These are phyloP conservation scores for Aegithalos caudatus DNA, from an alignment of 2,113 vertebrate species.

Conservation along the genomic window DNA sequence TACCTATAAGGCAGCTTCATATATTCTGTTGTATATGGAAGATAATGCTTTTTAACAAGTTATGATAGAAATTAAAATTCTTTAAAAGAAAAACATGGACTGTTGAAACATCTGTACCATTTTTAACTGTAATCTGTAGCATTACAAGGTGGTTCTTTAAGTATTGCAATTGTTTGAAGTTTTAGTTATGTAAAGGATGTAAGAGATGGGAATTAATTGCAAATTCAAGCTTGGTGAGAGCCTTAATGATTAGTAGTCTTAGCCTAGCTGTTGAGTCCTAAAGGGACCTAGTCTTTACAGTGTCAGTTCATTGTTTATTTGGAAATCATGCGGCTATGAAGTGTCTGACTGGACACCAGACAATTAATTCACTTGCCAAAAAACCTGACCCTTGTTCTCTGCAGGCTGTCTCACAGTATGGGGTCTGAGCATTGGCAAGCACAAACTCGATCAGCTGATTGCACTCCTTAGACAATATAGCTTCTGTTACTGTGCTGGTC, in stretches of 20 bases:
- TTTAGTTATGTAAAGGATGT: rapidly evolving
- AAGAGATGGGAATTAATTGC: neutral
- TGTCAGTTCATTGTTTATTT: neutral
- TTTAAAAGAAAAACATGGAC: neutral
- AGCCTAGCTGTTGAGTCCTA: neutral
- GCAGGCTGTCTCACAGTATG: neutral
- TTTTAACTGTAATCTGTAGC: neutral
- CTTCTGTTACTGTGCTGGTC: neutral
- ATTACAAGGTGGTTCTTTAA: neutral
- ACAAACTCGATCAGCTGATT: neutral
- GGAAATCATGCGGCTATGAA: neutral
- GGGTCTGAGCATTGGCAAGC: neutral
- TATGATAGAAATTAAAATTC: neutral
- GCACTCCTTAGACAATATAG: neutral
- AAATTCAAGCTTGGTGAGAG: neutral
- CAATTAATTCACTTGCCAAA: neutral
- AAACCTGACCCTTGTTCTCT: neutral
- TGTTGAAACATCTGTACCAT: neutral
- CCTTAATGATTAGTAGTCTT: neutral
- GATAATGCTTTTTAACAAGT: neutral
- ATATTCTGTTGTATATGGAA: neutral
- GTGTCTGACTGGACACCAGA: neutral
- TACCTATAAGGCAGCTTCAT: neutral
- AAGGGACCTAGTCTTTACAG: neutral
- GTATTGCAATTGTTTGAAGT: neutral